Evolutionary conservation across 2,797 vertebrate species (phyloP).

Genomic region (Sebastiscus tertius): DNA sequence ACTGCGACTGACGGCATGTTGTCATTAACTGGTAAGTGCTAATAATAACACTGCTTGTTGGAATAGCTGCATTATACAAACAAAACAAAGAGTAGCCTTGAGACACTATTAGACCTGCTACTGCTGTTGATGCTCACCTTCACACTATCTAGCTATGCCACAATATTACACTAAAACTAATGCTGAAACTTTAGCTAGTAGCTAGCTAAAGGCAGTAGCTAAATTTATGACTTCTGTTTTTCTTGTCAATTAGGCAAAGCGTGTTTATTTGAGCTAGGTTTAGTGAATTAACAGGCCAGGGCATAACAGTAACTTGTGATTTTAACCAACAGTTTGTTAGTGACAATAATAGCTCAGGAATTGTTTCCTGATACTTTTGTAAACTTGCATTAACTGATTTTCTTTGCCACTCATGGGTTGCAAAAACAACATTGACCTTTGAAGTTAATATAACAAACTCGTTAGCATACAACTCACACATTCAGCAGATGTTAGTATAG

Average conservation of each 20-base stretch:
- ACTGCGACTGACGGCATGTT: background rate
- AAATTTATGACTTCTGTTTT: background rate
- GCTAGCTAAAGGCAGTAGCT: background rate
- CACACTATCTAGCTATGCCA: rapidly evolving
- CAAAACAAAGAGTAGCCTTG: background rate
- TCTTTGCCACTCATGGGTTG: no score
- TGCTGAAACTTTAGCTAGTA: background rate
- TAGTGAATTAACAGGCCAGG: background rate
- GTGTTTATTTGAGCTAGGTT: background rate
- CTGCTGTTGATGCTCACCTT: background rate
- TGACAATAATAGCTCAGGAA: background rate
- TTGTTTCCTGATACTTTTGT: background rate
- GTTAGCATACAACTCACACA: no score
- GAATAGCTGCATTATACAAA: background rate
- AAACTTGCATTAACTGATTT: no score
- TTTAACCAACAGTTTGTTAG: background rate
- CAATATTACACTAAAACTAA: background rate
- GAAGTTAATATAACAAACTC: no score
- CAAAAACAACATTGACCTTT: no score
- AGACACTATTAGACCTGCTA: no score
- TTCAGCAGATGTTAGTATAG: no score
- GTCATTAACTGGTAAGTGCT: background rate
- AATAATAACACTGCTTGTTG: background rate
- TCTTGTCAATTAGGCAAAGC: background rate
- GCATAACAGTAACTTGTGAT: background rate